Evolutionary conservation across 2,797 vertebrate genomes (phyloP).

Genomic region (Xerus rutilus): DNA sequence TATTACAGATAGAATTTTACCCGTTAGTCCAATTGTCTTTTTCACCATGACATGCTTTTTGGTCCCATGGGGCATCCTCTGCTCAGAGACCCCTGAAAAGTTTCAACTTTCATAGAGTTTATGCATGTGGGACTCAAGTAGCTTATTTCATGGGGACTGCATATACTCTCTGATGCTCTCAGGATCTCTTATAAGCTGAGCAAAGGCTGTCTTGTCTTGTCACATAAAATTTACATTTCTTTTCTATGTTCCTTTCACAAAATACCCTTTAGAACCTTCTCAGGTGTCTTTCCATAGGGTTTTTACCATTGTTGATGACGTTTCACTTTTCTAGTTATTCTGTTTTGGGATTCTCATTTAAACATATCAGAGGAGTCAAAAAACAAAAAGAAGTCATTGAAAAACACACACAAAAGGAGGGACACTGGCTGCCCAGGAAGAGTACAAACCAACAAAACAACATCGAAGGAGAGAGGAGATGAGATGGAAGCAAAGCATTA

Average conservation of each 20-base stretch:
- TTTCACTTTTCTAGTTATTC: not conserved
- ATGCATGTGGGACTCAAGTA: not conserved
- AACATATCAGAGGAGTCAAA: not conserved
- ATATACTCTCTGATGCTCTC: not conserved
- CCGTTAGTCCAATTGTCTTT: not conserved
- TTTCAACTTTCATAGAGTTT: not conserved
- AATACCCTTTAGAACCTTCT: not conserved
- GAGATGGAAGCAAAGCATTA: not conserved
- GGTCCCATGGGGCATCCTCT: not conserved
- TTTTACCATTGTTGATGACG: not conserved
- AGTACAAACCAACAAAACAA: not conserved
- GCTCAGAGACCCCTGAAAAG: too few relatives aligned
- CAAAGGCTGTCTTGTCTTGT: not conserved
- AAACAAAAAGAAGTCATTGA: not conserved
- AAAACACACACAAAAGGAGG: not conserved
- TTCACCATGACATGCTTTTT: not conserved
- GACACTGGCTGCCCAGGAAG: not conserved
- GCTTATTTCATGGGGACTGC: not conserved
- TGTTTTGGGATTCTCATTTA: not conserved
- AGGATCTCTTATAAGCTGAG: not conserved
- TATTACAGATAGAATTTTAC: not conserved
- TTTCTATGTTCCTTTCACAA: not conserved
- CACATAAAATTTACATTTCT: not conserved
- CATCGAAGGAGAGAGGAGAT: not conserved
- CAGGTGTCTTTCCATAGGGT: not conserved